A percentile compares a stretch with the other conserved stretches of the same genome.
phyloP scores from a whole-genome alignment of 1,140 invertebrate species.

The Bombus waltoni region DNA sequence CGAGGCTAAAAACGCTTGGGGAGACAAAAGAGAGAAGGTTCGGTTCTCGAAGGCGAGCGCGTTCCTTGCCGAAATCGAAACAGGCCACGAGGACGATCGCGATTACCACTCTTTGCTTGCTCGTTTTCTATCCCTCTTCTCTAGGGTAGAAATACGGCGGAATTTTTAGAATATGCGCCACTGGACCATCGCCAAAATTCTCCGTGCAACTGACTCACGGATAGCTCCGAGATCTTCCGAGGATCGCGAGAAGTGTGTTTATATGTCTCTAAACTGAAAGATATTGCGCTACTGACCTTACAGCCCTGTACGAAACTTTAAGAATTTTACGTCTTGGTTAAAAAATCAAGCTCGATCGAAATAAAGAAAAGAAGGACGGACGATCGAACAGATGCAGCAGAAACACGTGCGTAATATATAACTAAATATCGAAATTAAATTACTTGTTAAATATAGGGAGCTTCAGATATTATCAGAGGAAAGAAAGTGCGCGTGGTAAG shows the following conservation, averaged over 20 bases:
- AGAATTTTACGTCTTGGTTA: too few relatives aligned
- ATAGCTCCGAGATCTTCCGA: neutral
- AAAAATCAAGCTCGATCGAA: too few relatives aligned
- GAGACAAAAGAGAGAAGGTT: slow-evolving; percentile 14
- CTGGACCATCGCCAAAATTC: slow-evolving; percentile 43
- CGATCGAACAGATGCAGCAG: too few relatives aligned
- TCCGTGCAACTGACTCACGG: neutral
- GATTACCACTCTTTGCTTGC: slow-evolving; percentile 15
- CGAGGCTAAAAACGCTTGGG: neutral
- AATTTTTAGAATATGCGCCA: slow-evolving; percentile 42
- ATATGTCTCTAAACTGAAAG: neutral
- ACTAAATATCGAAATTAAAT: too few relatives aligned
- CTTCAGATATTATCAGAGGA: too few relatives aligned
- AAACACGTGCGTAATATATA: too few relatives aligned
- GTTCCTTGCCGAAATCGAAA: slow-evolving; percentile 7
- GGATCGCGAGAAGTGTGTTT: neutral
- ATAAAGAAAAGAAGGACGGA: too few relatives aligned
- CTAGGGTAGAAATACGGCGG: slow-evolving; percentile 23
- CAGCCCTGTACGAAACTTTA: neutral
- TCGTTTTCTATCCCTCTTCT: slow-evolving; percentile 2
- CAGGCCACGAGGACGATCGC: slow-evolving; percentile 35
- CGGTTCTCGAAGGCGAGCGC: neutral
- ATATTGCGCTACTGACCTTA: neutral
- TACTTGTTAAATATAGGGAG: neutral
- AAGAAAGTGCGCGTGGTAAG: neutral